Base-by-base conservation (phyloP, 2,113 vertebrate species). In the Callorhinus ursinus region DNA sequence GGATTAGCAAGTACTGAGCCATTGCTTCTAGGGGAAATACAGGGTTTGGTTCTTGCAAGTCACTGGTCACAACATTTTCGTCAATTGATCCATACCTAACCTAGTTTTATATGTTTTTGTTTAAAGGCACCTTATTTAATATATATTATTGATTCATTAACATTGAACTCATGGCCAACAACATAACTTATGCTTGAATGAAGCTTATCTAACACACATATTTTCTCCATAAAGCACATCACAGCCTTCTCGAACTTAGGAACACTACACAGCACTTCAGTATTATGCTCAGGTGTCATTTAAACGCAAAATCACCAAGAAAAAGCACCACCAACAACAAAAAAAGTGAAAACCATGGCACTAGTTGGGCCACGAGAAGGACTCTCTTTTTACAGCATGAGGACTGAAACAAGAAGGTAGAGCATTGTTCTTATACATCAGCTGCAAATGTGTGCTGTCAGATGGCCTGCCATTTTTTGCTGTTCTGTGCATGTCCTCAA, bases 71-170 rank as follows among this genome's bases (percentile, higher is more conserved):
- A 76, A 86, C 22, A 61, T 63, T 93, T 85, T 86, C 39, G 4
- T 93, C 26, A 46, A 26, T 4, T 79, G 42, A 72, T 28, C 55
- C 53, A 55, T 79, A 79, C 5, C 28, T 85, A 86, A 59, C 9
- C 22, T 90, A 53, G 28, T 89, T 93, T 90, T 49, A 74, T 39
- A 57, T 80, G 15, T 36, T 81, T 49, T 39, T 92, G 65, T 83
- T 87, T 96, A 74, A 88, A 39, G 71, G 69, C 33, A 84, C 36
- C 24, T 63, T 72, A 77, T 61, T 96, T 69, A 90, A 49, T 77
- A 55, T 8, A 39, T 67, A 67, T 14, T 61, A 22, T 85, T 53
- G 18, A 71, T 71, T 79, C 7, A 33, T 74, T 53, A 51, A 22
- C 8, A 65, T 5, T 55, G 46, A 72, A 26, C 15, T 28, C 31